Conservation (phyloP, 2,888 invertebrate genomes). For the Linhomoeus sp. region DNA sequence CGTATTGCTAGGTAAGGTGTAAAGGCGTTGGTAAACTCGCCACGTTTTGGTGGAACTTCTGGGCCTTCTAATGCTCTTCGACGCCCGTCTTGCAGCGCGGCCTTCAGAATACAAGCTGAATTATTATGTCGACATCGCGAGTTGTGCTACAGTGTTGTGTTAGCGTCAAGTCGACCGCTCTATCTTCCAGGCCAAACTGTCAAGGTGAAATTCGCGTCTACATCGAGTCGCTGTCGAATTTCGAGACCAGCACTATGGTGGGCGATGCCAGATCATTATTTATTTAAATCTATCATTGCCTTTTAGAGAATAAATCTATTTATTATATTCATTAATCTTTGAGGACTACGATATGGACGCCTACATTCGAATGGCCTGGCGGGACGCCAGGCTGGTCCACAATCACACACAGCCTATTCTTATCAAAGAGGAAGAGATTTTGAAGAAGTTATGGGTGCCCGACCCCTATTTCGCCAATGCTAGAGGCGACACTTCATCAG, state of each 20-base stretch:
- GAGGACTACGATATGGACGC: constrained; percentile 28
- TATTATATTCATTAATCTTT: background rate
- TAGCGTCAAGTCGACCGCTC: no score
- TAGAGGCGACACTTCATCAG: constrained; percentile 27
- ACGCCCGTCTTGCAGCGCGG: no score
- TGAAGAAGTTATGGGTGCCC: constrained; percentile 23
- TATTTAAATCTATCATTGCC: background rate
- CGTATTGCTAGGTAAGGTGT: no score
- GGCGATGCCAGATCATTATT: background rate
- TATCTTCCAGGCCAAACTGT: no score
- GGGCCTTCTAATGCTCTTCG: no score
- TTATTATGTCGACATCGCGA: no score
- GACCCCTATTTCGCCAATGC: constrained; percentile 25
- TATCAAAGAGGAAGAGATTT: constrained; percentile 20
- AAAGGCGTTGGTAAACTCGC: no score
- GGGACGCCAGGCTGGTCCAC: constrained; percentile 22
- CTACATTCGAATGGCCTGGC: constrained; percentile 22
- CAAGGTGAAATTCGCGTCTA: no score
- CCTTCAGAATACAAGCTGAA: no score
- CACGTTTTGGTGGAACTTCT: no score
- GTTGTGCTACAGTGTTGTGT: no score
- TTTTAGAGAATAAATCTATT: background rate
- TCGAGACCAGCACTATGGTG: constrained; percentile 25
- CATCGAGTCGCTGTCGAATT: constrained; percentile 25
- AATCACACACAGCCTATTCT: constrained; percentile 22